These are phyloP conservation scores for Metellina segmentata DNA, from an alignment of 2,888 invertebrate genomes.

Conservation along the genomic window DNA sequence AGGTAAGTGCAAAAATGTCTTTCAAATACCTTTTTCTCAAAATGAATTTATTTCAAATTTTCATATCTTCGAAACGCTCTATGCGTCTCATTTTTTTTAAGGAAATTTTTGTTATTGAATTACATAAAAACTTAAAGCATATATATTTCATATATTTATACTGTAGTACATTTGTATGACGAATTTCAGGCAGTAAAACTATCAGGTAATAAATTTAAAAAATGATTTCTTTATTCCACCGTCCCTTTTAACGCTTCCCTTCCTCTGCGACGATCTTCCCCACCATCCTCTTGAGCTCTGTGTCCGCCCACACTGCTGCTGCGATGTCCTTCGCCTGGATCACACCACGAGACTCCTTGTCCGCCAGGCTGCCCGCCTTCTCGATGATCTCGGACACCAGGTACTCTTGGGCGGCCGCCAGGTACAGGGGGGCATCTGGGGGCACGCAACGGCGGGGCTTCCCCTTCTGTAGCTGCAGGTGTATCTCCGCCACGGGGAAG, in stretches of 20 bases:
- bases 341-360: not conserved
- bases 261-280: not conserved
- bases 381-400: slow-evolving; percentile 3
- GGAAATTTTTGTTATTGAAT: too few species aligned
- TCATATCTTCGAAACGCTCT: too few species aligned
- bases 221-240: too few species aligned
- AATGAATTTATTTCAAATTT: too few species aligned
- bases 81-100: too few species aligned
- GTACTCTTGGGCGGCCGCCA: slow-evolving; percentile 15
- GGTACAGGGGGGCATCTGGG: not conserved
- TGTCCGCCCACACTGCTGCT: not conserved
- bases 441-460: not conserved
- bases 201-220: too few species aligned
- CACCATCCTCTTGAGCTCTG: not conserved
- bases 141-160: too few species aligned
- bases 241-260: not conserved
- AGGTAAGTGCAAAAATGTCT: too few species aligned
- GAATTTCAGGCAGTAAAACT: too few species aligned
- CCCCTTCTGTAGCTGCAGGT: not conserved
- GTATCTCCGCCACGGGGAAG: not conserved
- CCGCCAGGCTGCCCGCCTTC: not conserved
- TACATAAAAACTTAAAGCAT: too few species aligned
- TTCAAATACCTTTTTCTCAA: too few species aligned
- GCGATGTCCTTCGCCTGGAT: not conserved
- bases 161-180: too few species aligned